Evolutionary conservation across 2,797 vertebrate species (phyloP), one percentile per base, ranked within the genome.

Genomic region (Molothrus aeneus): DNA sequence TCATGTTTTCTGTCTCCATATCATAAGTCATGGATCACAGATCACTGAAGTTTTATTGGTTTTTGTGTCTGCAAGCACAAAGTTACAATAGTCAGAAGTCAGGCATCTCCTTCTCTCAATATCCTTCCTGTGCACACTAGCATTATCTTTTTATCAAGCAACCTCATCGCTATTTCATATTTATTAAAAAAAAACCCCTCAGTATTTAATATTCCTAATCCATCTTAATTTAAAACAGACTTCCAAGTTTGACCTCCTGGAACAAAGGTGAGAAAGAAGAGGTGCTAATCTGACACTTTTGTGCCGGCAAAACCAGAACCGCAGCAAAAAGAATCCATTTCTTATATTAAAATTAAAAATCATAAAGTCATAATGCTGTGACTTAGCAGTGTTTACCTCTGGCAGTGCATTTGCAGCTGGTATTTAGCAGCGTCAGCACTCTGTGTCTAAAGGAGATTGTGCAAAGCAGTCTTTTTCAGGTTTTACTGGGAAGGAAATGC

Each of bases 311-410:
- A 84, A 79, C 6, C 38, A 48, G 57, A 82, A 70, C 7, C 7
- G 19, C 20, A 69, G 53, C 59, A 73, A n/a, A 65, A 69, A 69
- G 26, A 70, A 50, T 65, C n/a, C 2, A 43, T 64, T 70, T 75
- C 64, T 38, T 56, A 22, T 36, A 42, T 82, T 64, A 32, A 73
- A 78, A 18, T 86, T 45, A 65, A 78, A 90, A 94, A 82, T 31
- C 40, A 84, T 34, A 40, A 88, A 93, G 69, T 78, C 79, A 13
- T 77, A 43, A 48, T 53, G 56, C 74, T 88, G 88, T 84, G 83
- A 86, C 43, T 94, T 93, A 80, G 64, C 91, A 90, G 10, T 48
- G 50, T 92, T 85, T 93, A 85, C 89, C 72, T 88, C 88, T 70
- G 64, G 77, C 71, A 69, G 72, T 48, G 45, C 32, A 24, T 84